Conservation (phyloP, 2,113 vertebrate genomes). For the Pomatostomus ruficeps region DNA sequence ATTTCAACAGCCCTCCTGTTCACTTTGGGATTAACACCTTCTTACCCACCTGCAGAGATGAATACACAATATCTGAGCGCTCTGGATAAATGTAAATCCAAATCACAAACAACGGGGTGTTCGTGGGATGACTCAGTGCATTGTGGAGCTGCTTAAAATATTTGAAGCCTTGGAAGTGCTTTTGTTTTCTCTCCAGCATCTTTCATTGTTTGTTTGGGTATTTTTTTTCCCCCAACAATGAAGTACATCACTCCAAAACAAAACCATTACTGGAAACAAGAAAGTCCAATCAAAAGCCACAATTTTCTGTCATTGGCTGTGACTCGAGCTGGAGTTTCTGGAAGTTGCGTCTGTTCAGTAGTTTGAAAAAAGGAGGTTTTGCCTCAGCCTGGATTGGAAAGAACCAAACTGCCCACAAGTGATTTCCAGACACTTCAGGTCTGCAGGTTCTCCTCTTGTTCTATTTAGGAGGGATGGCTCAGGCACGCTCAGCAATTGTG, state of each 20-base stretch:
- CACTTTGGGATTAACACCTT: neutral
- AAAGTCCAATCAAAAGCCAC: neutral
- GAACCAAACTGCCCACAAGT: neutral
- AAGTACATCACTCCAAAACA: neutral
- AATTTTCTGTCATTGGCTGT: neutral
- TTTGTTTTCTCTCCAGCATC: neutral
- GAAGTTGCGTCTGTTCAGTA: neutral
- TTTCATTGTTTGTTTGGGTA: neutral
- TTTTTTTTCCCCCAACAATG: no score
- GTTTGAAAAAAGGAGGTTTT: neutral
- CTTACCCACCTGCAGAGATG: neutral
- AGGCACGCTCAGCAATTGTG: neutral
- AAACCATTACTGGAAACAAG: neutral
- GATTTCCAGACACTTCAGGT: neutral
- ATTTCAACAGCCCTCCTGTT: neutral
- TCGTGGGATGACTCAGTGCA: neutral
- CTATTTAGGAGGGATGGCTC: neutral
- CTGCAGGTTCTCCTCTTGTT: neutral
- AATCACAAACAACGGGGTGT: neutral
- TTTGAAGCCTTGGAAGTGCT: neutral
- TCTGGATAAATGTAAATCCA: neutral
- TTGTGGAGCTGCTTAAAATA: neutral
- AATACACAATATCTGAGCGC: neutral
- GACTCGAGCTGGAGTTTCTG: neutral
- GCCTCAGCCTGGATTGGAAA: neutral